Evolutionary conservation across 37 sponge, comb jelly and placozoan species (phyloP).

Genomic region (Crambe crambe): DNA sequence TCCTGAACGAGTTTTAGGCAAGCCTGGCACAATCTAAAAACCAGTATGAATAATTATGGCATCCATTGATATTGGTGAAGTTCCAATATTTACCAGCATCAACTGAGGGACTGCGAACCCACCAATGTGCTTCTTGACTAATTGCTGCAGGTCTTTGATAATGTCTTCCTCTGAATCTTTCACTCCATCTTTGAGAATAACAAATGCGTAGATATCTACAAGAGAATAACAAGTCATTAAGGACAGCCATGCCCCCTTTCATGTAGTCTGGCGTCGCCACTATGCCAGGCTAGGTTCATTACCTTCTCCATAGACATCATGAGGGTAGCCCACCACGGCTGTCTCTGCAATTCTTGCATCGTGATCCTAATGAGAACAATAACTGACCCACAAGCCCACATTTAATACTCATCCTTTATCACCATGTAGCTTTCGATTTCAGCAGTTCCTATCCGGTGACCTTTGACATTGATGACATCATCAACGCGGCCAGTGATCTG

Average conservation of each 20-base stretch:
- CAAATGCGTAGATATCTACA: constrained; percentile 76
- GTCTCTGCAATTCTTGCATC: constrained; percentile 86
- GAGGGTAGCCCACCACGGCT: constrained; percentile 88
- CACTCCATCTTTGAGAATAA: constrained; percentile 81
- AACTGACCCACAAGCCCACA: no score
- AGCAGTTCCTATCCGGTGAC: constrained; percentile 96
- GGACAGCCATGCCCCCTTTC: no score
- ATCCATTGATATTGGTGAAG: no score
- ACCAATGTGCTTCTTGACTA: constrained; percentile 71
- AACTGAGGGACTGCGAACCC: constrained; percentile 87
- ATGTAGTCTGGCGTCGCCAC: no score
- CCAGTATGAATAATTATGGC: background rate
- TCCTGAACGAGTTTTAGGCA: constrained; percentile 97
- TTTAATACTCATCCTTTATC: background rate
- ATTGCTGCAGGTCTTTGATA: constrained; percentile 16
- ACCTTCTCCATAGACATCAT: constrained; percentile 93
- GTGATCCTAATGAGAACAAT: constrained; percentile 32
- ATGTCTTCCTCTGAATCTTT: constrained; percentile 42
- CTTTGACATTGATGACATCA: constrained; percentile 96
- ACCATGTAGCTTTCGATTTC: constrained; percentile 97
- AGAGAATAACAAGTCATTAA: background rate
- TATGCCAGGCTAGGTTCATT: no score
- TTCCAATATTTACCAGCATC: constrained; percentile 51
- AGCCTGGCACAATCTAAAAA: constrained; percentile 77
- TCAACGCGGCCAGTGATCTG: constrained; percentile 95